These are phyloP conservation scores for Ictidomys tridecemlineatus DNA, from an alignment of 2,113 vertebrate genomes.

Conservation along the genomic window DNA sequence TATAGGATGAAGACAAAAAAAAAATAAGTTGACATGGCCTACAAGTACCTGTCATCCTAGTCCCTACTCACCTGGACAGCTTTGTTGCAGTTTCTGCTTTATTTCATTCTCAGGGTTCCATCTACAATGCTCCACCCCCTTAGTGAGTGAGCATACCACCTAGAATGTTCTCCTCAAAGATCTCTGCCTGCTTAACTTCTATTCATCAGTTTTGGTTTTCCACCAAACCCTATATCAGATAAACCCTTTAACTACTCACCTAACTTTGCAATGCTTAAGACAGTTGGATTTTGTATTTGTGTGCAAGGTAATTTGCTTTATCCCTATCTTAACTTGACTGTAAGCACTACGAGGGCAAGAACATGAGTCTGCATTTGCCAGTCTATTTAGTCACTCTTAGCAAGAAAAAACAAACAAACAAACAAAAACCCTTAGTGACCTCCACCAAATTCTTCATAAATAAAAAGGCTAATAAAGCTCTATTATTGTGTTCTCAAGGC, in stretches of 20 bases:
- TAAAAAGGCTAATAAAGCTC: slow-evolving; percentile 1
- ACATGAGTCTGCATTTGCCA: slow-evolving; percentile 10
- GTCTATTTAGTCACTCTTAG: slow-evolving; percentile 54
- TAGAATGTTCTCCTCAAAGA: background rate
- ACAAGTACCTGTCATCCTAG: background rate
- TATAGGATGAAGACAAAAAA: background rate
- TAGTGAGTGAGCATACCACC: accelerated
- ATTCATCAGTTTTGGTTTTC: background rate
- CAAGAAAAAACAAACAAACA: background rate
- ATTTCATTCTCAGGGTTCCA: background rate
- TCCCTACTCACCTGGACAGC: background rate
- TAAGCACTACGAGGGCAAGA: background rate
- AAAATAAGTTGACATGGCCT: background rate
- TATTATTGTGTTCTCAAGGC: background rate
- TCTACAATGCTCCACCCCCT: accelerated
- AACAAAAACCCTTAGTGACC: background rate
- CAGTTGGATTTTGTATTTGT: background rate
- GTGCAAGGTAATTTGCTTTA: background rate
- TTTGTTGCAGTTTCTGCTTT: background rate
- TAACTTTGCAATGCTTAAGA: background rate
- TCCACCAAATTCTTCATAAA: slow-evolving; percentile 47
- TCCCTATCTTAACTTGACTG: background rate
- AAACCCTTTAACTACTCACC: background rate
- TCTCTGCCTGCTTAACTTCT: background rate
- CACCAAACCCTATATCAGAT: background rate